Conservation (phyloP, 2,888 invertebrate genomes). For the Aspidiotus rigidus region DNA sequence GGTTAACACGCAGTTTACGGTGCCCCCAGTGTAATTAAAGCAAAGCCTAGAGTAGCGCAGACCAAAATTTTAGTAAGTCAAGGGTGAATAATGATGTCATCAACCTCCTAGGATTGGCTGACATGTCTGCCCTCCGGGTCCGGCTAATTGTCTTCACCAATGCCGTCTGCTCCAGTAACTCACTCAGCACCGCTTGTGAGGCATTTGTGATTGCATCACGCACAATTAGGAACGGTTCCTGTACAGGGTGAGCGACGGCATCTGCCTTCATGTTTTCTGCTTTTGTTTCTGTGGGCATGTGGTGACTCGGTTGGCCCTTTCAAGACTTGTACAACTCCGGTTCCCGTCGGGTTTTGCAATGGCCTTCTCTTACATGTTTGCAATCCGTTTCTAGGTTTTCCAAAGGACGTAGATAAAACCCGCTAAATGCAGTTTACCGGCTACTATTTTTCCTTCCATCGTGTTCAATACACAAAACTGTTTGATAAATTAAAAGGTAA, state of each 20-base stretch:
- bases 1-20: too few relatives aligned
- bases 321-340: neutral
- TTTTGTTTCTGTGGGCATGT: neutral
- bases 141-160: neutral
- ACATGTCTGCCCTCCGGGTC: neutral
- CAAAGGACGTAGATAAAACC: conserved; percentile 7
- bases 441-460: neutral
- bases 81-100: too few relatives aligned
- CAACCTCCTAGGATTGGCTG: neutral
- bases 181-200: neutral
- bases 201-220: neutral
- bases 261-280: neutral
- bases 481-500: too few relatives aligned
- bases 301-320: neutral
- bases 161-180: neutral
- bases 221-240: neutral
- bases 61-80: too few relatives aligned
- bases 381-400: neutral
- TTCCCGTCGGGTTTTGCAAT: neutral
- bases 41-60: too few relatives aligned
- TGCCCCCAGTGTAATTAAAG: too few relatives aligned
- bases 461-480: too few relatives aligned
- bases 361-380: neutral
- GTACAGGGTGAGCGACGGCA: neutral
- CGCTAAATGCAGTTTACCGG: neutral